These are phyloP conservation scores for Mystacides longicornis DNA, from an alignment of 2,888 invertebrate genomes.

Conservation along the genomic window DNA sequence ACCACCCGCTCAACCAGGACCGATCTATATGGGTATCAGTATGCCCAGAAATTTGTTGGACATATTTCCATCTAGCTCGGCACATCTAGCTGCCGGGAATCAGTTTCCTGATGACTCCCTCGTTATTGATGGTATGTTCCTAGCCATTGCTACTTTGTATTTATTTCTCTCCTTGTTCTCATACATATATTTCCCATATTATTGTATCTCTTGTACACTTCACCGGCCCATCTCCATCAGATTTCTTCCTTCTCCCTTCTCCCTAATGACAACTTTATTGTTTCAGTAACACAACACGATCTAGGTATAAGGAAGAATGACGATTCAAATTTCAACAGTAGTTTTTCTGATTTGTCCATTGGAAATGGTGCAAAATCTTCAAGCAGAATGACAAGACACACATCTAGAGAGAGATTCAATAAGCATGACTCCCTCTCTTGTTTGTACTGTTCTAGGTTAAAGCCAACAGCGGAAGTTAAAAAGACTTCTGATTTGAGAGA, in stretches of 20 bases:
- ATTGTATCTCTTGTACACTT: background rate
- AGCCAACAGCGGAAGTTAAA: constrained; percentile 35
- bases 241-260: no score
- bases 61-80: constrained; percentile 52
- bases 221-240: no score
- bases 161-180: background rate
- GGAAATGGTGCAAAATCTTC: constrained; percentile 34
- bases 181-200: background rate
- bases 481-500: constrained; percentile 40
- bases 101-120: constrained; percentile 21
- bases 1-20: constrained; percentile 27
- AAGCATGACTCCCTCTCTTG: constrained; percentile 37
- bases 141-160: background rate
- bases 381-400: constrained; percentile 15
- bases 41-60: constrained; percentile 60
- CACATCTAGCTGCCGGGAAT: constrained; percentile 7
- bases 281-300: constrained; percentile 17
- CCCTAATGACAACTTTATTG: background rate
- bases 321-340: constrained; percentile 33
- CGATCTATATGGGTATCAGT: constrained; percentile 65
- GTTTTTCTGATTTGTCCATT: constrained; percentile 38
- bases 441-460: constrained; percentile 39
- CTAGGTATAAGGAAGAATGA: constrained; percentile 25
- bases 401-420: constrained; percentile 31
- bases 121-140: constrained; percentile 13